Percentiles rank a stretch among this genome's conserved stretches.
These are phyloP conservation scores for Lontra canadensis DNA, from an alignment of 2,113 vertebrate species.

Conservation along the genomic window DNA sequence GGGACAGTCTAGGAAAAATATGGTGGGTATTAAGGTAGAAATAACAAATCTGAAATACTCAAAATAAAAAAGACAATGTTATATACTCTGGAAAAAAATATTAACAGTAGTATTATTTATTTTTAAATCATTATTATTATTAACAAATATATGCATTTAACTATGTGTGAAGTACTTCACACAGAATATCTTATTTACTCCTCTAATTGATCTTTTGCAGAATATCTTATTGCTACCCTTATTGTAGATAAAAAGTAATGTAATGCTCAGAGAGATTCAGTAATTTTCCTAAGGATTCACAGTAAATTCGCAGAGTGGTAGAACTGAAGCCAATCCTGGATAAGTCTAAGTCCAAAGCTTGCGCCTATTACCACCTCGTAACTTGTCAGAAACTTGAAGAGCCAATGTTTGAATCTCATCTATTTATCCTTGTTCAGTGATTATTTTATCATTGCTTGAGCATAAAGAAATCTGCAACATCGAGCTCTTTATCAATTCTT, in stretches of 20 bases:
- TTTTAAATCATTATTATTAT: background rate
- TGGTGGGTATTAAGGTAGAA: background rate
- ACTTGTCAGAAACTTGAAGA: background rate
- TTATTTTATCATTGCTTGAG: background rate
- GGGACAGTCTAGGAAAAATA: background rate
- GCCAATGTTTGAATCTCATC: background rate
- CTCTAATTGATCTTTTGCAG: background rate
- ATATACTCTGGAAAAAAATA: background rate
- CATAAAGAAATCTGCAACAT: background rate
- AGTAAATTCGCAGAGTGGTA: background rate
- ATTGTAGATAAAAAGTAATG: background rate
- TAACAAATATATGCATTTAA: background rate
- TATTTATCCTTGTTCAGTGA: background rate
- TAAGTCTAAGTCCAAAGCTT: background rate
- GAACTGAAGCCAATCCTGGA: background rate
- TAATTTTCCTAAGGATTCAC: background rate
- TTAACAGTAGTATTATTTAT: background rate
- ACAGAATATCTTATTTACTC: background rate
- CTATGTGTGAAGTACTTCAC: background rate
- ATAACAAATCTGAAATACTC: background rate
- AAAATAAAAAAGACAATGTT: background rate
- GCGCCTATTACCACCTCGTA: background rate
- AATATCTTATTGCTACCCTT: background rate
- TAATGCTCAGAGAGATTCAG: background rate
- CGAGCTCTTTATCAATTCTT: background rate